Percentiles rank a stretch among this genome's conserved stretches.
Conservation (phyloP, 2,113 vertebrate genomes). For the Menura novaehollandiae region DNA sequence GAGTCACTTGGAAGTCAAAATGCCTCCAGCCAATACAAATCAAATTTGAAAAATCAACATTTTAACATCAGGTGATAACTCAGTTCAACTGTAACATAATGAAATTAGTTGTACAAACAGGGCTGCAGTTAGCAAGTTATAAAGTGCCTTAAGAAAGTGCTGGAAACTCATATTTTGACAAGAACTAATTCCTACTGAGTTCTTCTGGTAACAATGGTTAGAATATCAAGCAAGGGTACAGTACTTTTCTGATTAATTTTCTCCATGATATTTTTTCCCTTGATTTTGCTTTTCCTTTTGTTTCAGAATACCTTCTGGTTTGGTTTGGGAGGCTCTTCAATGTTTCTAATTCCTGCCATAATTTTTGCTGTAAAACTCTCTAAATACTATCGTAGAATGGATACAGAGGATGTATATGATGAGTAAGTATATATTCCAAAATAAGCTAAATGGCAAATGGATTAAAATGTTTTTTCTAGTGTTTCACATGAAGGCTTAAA, state of each 20-base stretch:
- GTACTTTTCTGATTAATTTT: neutral
- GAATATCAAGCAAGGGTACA: neutral
- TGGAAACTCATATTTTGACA: neutral
- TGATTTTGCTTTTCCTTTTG: neutral
- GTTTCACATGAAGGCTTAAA: neutral
- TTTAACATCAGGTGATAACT: constrained; percentile 5
- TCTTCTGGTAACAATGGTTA: neutral
- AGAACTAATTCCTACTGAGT: neutral
- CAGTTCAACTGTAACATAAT: constrained; percentile 17
- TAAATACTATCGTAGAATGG: constrained; percentile 95
- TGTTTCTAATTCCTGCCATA: constrained; percentile 87
- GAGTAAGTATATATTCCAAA: constrained; percentile 79
- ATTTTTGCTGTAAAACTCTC: constrained; percentile 90
- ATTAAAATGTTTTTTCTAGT: neutral
- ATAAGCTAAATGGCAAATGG: neutral
- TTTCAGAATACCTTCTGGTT: constrained; percentile 95
- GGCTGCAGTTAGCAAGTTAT: neutral
- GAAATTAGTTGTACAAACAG: constrained; percentile 2
- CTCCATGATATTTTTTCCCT: neutral
- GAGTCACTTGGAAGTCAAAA: neutral
- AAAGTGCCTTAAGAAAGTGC: neutral
- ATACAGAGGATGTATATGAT: constrained; percentile 96
- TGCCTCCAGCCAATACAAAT: neutral
- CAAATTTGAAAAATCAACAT: neutral
- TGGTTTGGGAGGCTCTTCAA: constrained; percentile 85